Percentiles rank a stretch among this genome's conserved stretches.
These are phyloP conservation scores for Pseudochaenichthys georgianus DNA, from an alignment of 2,797 vertebrate genomes.

Conservation along the genomic window DNA sequence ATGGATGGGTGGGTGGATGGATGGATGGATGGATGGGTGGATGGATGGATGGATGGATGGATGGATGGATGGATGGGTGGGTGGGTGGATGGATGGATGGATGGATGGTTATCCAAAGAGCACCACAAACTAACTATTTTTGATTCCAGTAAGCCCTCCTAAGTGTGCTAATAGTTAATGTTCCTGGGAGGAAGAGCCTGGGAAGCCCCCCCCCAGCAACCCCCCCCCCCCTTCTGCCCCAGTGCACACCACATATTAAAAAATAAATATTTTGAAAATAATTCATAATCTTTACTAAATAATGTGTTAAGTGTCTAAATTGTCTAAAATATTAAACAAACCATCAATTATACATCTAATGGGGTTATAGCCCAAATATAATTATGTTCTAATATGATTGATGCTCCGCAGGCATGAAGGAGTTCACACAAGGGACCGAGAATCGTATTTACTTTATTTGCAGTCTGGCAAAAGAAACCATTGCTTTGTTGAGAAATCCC, in stretches of 20 bases:
- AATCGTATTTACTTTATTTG: conserved; percentile 61
- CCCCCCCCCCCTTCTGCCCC: background rate
- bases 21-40: no score
- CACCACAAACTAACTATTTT: no score
- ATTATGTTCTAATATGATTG: conserved; percentile 60
- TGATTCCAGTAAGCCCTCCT: no score
- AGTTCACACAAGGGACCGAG: conserved; percentile 25
- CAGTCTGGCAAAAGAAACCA: conserved; percentile 41
- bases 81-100: no score
- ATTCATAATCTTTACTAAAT: conserved; percentile 50
- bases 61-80: no score
- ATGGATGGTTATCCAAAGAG: no score
- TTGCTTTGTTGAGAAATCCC: conserved; percentile 63
- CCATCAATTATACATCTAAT: conserved; percentile 57
- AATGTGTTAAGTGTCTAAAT: conserved; percentile 39
- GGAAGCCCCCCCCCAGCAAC: no score
- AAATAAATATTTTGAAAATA: conserved; percentile 26
- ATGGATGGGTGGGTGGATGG: no score
- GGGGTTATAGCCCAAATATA: conserved; percentile 39
- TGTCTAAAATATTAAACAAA: conserved; percentile 59
- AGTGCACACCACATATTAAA: conserved; percentile 5
- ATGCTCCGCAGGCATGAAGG: conserved; percentile 33
- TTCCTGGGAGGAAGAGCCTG: background rate
- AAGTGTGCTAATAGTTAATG: background rate
- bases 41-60: no score